Base-by-base conservation (phyloP, 2,113 vertebrate genomes). In the Pedionomus torquatus region DNA sequence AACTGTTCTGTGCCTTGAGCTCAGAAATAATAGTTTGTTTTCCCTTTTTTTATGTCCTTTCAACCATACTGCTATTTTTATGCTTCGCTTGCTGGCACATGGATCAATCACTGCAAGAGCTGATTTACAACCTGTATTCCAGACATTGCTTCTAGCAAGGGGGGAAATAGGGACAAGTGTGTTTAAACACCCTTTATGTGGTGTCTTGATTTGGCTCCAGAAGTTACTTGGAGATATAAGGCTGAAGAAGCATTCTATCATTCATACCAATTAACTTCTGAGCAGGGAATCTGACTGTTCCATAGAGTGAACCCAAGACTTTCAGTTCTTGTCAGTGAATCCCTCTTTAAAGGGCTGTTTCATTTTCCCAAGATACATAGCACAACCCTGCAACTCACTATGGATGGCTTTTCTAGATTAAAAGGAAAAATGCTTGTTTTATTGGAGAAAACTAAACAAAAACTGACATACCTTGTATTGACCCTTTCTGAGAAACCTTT, bases 111-210 rank as follows among this genome's bases (percentile, higher is more conserved):
- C 72, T 57, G 49, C 37, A 87, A 66, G 87, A 91, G 44, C 83
- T 88, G 87, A 97, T 92, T 94, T 95, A 97, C 83, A 96, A 95
- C 87, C 97, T 90, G 66, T 96, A 70, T 64, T 44, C 41, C 83
- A 96, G 93, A 94, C 75, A n/a, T 17, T 83, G 74, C 60, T 87
- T 30, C 72, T 79, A 90, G 75, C 52, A 48, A 61, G 44, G 31
- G 2, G 13, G n/a, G 44, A 39, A 33, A 75, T 4, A 79, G 70
- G 76, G 79, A 83, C 74, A 94, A 95, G 51, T 90, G 57, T 92
- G 82, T 95, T 93, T 72, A 81, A 93, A 93, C 91, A 82, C n/a
- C 57, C 66, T 33, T 87, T 95, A 91, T 93, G 83, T 35, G 9
- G 33, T 39, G 64, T 91, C 82, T 88, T 5, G 5, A 41, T 71